A percentile compares a stretch with the other conserved stretches of the same genome.
These are phyloP conservation scores for Synaphobranchus kaupii DNA, from an alignment of 2,797 vertebrate genomes.

Conservation along the genomic window DNA sequence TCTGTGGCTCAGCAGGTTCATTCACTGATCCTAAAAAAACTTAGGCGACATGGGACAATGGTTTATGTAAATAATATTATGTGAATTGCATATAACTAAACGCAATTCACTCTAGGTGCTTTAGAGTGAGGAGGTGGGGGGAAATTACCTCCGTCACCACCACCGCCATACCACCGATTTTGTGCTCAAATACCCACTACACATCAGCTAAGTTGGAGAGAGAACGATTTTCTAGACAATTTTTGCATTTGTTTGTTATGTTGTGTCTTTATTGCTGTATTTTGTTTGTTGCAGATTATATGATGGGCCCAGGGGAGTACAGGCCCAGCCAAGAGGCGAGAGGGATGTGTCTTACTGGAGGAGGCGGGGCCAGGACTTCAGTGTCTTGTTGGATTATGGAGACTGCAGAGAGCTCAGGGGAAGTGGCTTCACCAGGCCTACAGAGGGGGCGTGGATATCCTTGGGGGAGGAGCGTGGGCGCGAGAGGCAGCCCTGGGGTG, in stretches of 20 bases:
- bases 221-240: background rate
- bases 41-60: no score
- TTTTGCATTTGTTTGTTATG: constrained; percentile 38
- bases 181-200: background rate
- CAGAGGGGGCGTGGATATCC: constrained; percentile 67
- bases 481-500: constrained; percentile 75
- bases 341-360: constrained; percentile 84
- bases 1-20: no score
- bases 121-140: no score
- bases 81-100: no score
- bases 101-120: no score
- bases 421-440: constrained; percentile 55
- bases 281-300: constrained; percentile 67
- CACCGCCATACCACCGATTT: background rate
- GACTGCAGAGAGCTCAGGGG: constrained; percentile 73
- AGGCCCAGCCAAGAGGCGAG: constrained; percentile 70
- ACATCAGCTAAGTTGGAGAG: background rate
- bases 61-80: no score
- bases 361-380: constrained; percentile 88
- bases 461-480: constrained; percentile 70
- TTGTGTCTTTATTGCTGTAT: constrained; percentile 29
- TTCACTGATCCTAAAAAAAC: no score
- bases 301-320: constrained; percentile 69
- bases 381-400: constrained; percentile 76
- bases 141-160: no score